Conservation (phyloP, 2,113 vertebrate species). For the Poeciliopsis prolifica region DNA sequence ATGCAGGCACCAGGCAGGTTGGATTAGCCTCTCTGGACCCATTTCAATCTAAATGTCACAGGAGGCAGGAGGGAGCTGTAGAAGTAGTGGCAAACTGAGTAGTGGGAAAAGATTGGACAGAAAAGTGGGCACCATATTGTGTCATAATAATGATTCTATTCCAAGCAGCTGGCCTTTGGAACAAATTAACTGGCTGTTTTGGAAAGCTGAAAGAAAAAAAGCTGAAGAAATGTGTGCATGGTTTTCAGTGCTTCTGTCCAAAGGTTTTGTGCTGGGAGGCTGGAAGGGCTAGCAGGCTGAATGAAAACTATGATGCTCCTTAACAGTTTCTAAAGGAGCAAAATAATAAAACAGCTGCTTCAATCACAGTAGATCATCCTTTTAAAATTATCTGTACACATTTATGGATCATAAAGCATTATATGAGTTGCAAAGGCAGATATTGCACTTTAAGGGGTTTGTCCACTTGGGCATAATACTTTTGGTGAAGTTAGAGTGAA, state of each 20-base stretch:
- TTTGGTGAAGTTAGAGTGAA: constrained; percentile 4
- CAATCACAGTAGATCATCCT: constrained; percentile 37
- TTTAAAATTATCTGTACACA: not conserved
- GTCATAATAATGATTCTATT: constrained; percentile 53
- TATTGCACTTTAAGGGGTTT: constrained; percentile 23
- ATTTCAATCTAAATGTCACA: constrained; percentile 41
- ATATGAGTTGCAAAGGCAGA: constrained; percentile 7
- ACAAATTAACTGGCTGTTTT: constrained; percentile 33
- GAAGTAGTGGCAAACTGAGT: constrained; percentile 34
- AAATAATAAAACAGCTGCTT: constrained; percentile 40
- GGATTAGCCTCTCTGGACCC: constrained; percentile 50
- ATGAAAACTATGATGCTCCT: constrained; percentile 26
- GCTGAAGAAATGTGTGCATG: constrained; percentile 10
- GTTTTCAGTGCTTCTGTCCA: constrained; percentile 59
- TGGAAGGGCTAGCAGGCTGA: constrained; percentile 31
- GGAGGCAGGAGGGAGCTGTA: constrained; percentile 39
- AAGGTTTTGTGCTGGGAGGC: constrained; percentile 27
- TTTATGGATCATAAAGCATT: not conserved
- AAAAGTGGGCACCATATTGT: constrained; percentile 43
- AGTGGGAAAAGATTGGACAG: constrained; percentile 46
- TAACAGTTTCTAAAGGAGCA: constrained; percentile 14
- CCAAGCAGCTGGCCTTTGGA: constrained; percentile 50
- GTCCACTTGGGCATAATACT: constrained; percentile 7
- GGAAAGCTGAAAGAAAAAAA: constrained; percentile 23
- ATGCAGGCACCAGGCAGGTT: constrained; percentile 43